Percentiles rank a stretch among this genome's conserved stretches.
Conservation (phyloP, 2,113 vertebrate genomes). For the Lycaon pictus region DNA sequence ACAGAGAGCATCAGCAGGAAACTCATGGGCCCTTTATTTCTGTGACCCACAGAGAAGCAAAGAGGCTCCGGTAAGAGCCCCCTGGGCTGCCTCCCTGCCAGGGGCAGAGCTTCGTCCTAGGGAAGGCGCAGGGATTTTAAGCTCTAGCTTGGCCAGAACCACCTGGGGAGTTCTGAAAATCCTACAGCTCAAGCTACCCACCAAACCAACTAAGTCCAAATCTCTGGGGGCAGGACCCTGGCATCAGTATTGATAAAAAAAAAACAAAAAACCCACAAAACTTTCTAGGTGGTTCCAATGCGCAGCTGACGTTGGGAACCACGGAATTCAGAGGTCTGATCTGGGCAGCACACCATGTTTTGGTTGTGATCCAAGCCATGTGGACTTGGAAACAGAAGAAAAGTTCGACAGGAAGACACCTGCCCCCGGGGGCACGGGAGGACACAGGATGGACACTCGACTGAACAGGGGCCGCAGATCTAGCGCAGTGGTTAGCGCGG, state of each 20-base stretch:
- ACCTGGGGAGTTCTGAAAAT: not conserved
- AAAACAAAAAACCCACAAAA: too few species aligned
- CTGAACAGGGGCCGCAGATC: too few species aligned
- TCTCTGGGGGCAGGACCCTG: not conserved
- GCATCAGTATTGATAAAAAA: not conserved
- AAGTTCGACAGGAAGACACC: not conserved
- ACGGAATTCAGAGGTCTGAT: not conserved
- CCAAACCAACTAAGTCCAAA: not conserved
- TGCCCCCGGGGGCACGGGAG: not conserved
- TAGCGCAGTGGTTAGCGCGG: too few species aligned
- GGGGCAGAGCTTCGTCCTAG: accelerated
- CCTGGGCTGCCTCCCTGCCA: too few species aligned
- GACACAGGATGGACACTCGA: accelerated
- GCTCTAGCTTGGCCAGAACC: not conserved
- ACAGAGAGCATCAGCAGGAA: not conserved
- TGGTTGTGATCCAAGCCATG: not conserved
- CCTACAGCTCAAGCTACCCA: not conserved
- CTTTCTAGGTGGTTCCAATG: not conserved
- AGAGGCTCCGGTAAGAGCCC: not conserved
- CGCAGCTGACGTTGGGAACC: not conserved
- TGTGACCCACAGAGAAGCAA: not conserved
- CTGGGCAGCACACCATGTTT: not conserved
- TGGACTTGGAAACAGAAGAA: not conserved
- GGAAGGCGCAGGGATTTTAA: not conserved
- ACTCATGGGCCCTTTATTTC: not conserved